These are phyloP conservation scores for Tretioscincus oriximinensis DNA, from an alignment of 2,113 vertebrate species.

Conservation along the genomic window DNA sequence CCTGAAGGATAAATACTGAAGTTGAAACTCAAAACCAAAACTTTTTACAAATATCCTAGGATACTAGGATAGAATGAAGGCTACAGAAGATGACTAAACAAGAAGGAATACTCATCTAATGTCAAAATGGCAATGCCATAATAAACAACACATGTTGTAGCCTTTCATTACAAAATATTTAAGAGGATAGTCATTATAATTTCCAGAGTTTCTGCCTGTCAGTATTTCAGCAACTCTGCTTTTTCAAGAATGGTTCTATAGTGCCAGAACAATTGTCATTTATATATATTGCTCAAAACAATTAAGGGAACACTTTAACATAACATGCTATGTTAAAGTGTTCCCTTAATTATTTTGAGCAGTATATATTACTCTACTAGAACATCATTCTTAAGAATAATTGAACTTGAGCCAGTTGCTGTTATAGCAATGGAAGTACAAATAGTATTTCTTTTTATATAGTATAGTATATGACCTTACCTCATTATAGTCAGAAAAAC, in stretches of 20 bases:
- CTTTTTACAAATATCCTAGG: no score
- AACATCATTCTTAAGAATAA: conserved; percentile 16
- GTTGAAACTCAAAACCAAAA: no score
- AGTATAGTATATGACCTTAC: conserved; percentile 47
- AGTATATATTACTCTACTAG: no score
- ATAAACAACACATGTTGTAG: background rate
- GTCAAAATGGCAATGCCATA: background rate
- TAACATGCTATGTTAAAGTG: no score
- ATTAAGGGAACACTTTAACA: no score
- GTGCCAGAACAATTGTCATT: background rate
- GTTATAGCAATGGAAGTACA: background rate
- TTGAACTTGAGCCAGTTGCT: background rate
- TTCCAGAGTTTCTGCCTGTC: background rate
- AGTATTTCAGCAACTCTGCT: background rate
- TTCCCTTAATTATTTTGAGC: no score
- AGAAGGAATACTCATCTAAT: background rate
- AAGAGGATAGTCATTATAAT: background rate
- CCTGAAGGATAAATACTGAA: background rate
- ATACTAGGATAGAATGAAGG: no score
- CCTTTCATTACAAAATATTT: background rate
- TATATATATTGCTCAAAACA: no score
- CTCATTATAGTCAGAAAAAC: conserved; percentile 53
- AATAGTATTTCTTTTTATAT: background rate
- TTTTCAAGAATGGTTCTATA: background rate
- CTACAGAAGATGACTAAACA: no score